phyloP scores from a whole-genome alignment of 2,797 vertebrate species.

The Leuciscus waleckii region DNA sequence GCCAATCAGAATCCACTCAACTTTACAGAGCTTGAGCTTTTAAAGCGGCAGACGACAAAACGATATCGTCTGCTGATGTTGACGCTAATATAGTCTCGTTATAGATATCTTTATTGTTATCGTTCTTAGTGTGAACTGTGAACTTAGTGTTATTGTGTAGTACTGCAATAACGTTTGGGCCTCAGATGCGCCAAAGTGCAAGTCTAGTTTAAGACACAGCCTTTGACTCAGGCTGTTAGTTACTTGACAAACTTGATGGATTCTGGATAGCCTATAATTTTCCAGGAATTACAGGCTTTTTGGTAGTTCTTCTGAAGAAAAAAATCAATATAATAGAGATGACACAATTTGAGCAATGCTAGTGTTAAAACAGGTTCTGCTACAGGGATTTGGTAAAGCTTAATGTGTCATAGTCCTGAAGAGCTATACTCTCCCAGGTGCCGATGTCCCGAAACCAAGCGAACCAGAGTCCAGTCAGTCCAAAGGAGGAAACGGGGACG shows the following conservation, averaged over 20 bases:
- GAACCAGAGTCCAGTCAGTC: slow-evolving; percentile 83
- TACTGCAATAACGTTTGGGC: neutral
- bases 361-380: neutral
- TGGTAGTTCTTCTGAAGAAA: neutral
- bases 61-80: too few relatives aligned
- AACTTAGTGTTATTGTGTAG: neutral
- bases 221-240: neutral
- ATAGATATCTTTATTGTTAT: too few relatives aligned
- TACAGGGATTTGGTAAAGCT: neutral
- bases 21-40: too few relatives aligned
- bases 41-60: too few relatives aligned
- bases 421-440: slow-evolving; percentile 65
- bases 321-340: neutral
- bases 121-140: neutral
- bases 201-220: neutral
- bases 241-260: neutral
- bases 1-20: too few relatives aligned
- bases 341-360: neutral
- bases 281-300: neutral
- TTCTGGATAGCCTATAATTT: neutral
- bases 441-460: slow-evolving; percentile 83
- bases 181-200: neutral
- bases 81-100: too few relatives aligned
- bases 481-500: slow-evolving; percentile 84
- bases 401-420: slow-evolving; percentile 19